phyloP scores from a whole-genome alignment of 2,113 vertebrate species.

The Chascanopsetta lugubris region DNA sequence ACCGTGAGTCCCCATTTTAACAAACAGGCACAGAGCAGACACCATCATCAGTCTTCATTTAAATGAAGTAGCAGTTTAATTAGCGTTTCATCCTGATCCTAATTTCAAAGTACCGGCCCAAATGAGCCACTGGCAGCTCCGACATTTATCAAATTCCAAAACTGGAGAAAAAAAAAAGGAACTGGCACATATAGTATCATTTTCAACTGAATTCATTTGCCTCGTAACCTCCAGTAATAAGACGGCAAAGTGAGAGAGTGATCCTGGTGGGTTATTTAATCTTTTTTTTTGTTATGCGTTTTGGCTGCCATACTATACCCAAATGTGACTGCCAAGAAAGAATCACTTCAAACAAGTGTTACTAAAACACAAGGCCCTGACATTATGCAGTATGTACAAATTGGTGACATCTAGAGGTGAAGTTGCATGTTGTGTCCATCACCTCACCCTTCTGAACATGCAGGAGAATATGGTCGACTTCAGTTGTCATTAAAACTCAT shows the following conservation, averaged over 20 bases:
- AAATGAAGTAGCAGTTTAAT: constrained; percentile 34
- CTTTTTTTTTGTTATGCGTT: constrained; percentile 31
- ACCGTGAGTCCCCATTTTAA: not conserved
- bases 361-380: constrained; percentile 49
- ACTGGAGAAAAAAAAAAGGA: constrained; percentile 13
- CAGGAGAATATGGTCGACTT: too few relatives aligned
- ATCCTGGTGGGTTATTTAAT: constrained; percentile 24
- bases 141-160: constrained; percentile 30
- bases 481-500: too few relatives aligned
- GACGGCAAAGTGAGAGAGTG: constrained; percentile 44
- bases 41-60: constrained; percentile 27
- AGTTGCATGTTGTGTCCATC: too few relatives aligned
- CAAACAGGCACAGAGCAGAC: not conserved
- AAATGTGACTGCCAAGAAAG: constrained; percentile 52
- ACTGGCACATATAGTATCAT: constrained; percentile 32
- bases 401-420: too few relatives aligned
- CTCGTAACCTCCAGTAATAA: constrained; percentile 49
- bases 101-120: constrained; percentile 20
- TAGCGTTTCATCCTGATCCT: constrained; percentile 24
- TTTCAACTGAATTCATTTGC: constrained; percentile 48
- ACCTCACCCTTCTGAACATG: too few relatives aligned
- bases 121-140: constrained; percentile 23
- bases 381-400: too few relatives aligned
- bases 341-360: constrained; percentile 49
- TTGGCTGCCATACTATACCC: constrained; percentile 37